phyloP scores from a whole-genome alignment of 2,888 invertebrate species.

The Doris montereyensis region DNA sequence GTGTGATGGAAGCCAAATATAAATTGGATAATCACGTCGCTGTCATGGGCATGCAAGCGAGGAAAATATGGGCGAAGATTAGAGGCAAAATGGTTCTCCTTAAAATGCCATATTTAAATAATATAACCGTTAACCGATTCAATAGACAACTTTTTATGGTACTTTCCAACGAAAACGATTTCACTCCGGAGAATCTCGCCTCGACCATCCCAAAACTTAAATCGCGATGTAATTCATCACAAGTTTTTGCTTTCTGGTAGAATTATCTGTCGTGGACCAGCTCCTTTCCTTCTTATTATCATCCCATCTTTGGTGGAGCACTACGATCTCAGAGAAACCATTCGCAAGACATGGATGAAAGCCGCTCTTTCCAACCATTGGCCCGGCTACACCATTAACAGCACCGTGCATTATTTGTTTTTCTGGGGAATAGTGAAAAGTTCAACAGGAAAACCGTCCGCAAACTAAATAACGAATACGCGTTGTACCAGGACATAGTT shows the following conservation, averaged over 20 bases:
- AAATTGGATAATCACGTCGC: too few species aligned
- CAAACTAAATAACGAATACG: background rate
- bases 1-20: too few species aligned
- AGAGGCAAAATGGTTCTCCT: too few species aligned
- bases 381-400: background rate
- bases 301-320: background rate
- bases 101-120: too few species aligned
- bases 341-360: background rate
- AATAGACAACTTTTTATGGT: too few species aligned
- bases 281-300: background rate
- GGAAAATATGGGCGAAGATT: too few species aligned
- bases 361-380: background rate
- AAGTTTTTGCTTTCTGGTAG: background rate
- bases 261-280: background rate
- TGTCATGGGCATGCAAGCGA: too few species aligned
- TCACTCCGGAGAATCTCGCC: too few species aligned
- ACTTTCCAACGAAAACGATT: too few species aligned
- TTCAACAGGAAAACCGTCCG: background rate
- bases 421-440: background rate
- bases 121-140: too few species aligned
- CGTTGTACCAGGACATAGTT: slow-evolving; percentile 10
- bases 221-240: background rate
- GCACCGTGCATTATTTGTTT: background rate
- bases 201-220: background rate
- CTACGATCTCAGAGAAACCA: background rate